phyloP scores from a whole-genome alignment of 2,113 vertebrate species.

The Malurus alboscapulatus region DNA sequence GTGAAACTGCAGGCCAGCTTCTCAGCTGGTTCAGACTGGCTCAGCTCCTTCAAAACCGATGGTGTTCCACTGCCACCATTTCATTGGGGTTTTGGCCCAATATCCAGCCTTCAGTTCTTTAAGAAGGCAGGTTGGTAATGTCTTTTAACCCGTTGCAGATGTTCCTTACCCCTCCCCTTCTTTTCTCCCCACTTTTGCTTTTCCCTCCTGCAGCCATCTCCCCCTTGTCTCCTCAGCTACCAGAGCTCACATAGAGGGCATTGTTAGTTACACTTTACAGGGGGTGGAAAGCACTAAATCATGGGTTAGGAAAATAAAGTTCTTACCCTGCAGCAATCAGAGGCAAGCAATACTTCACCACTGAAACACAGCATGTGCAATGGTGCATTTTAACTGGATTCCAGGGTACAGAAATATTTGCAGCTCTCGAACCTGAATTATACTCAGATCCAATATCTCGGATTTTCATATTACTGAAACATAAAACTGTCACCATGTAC shows the following conservation, averaged over 20 bases:
- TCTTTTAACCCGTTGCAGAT: neutral
- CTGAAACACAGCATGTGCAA: neutral
- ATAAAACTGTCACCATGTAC: slow-evolving; percentile 57
- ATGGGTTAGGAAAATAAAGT: slow-evolving; percentile 43
- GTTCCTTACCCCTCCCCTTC: neutral
- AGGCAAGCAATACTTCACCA: slow-evolving; percentile 32
- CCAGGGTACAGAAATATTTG: slow-evolving; percentile 42
- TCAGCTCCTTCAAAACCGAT: neutral
- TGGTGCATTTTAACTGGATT: slow-evolving; percentile 51
- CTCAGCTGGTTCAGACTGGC: neutral
- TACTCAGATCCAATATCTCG: neutral
- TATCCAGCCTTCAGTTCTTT: neutral
- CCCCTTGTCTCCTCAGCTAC: neutral
- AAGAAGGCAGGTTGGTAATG: neutral
- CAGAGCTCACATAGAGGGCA: neutral
- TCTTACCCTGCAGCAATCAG: slow-evolving; percentile 32
- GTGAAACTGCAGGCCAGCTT: neutral
- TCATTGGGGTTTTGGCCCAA: neutral
- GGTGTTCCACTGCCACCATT: neutral
- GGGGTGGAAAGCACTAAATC: slow-evolving; percentile 49
- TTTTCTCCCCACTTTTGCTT: neutral
- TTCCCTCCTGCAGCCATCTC: neutral
- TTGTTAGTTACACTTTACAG: slow-evolving; percentile 40
- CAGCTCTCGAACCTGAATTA: slow-evolving; percentile 26
- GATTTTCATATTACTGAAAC: slow-evolving; percentile 61